phyloP scores from a whole-genome alignment of 2,888 invertebrate genomes.

The Tryphoninae sp. region DNA sequence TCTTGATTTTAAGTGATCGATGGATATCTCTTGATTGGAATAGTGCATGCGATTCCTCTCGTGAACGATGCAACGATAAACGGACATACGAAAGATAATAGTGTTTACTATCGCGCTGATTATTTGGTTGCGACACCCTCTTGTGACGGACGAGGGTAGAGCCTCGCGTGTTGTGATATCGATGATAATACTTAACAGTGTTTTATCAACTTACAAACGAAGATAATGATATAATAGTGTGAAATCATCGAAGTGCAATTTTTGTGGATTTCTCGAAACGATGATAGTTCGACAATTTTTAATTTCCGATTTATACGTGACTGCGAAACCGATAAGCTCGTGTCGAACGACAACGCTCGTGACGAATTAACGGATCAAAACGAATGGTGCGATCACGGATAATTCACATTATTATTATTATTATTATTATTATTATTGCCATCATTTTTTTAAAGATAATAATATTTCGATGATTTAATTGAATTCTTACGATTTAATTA shows the following conservation, averaged over 20 bases:
- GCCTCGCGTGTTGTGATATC: constrained; percentile 27
- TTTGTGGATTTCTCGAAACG: constrained; percentile 26
- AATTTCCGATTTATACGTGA: not conserved
- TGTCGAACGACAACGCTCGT: constrained; percentile 40
- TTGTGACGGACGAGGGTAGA: not conserved
- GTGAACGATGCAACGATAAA: constrained; percentile 13
- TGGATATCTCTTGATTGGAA: constrained; percentile 52
- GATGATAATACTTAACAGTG: constrained; percentile 29
- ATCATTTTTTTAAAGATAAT: not conserved
- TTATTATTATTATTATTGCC: not conserved
- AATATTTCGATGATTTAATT: not conserved
- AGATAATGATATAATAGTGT: constrained; percentile 27
- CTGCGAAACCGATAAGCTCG: not conserved
- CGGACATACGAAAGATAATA: not conserved
- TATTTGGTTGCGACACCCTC: not conserved
- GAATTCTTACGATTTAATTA: not conserved
- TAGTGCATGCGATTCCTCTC: constrained; percentile 10
- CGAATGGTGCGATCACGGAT: constrained; percentile 71
- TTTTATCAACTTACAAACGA: constrained; percentile 7
- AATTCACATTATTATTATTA: constrained; percentile 6
- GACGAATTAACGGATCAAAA: constrained; percentile 71
- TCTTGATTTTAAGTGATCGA: constrained; percentile 39
- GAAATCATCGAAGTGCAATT: constrained; percentile 37
- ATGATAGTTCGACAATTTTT: constrained; percentile 38
- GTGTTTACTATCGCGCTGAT: not conserved